A percentile compares a stretch with the other conserved stretches of the same genome.
These are phyloP conservation scores for Spilogale gracilis DNA, from an alignment of 2,113 vertebrate genomes.

Conservation along the genomic window DNA sequence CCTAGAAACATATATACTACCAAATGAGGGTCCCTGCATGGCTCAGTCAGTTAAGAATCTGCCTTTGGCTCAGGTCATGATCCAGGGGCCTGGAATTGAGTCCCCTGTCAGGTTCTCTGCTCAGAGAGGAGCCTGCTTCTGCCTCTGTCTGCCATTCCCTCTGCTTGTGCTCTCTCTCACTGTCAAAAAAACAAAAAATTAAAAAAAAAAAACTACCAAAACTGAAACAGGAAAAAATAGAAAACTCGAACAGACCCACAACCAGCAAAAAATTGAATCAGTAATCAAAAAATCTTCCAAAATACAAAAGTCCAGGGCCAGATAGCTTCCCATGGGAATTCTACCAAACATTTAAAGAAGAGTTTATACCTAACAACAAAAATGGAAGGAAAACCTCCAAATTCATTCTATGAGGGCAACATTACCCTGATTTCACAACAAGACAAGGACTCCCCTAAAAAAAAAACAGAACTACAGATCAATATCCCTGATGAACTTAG, in stretches of 20 bases:
- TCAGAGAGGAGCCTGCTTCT: too few species aligned
- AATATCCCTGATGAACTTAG: background rate
- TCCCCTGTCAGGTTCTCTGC: too few species aligned
- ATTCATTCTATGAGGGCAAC: background rate
- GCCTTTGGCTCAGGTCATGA: too few species aligned
- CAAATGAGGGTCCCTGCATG: background rate
- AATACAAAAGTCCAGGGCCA: background rate
- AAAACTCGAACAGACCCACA: background rate
- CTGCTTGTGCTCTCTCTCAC: too few species aligned
- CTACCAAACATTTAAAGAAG: background rate
- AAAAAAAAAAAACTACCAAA: background rate
- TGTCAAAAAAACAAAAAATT: too few species aligned
- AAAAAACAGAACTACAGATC: background rate
- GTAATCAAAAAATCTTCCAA: background rate
- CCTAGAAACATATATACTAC: background rate
- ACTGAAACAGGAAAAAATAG: background rate
- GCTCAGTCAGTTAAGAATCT: too few species aligned
- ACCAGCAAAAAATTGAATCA: background rate
- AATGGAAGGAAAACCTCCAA: background rate
- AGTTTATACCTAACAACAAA: background rate
- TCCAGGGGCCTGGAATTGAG: too few species aligned
- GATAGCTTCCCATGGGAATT: background rate
- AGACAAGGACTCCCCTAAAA: background rate
- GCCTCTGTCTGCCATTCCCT: too few species aligned
- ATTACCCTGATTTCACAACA: background rate